A percentile compares a stretch with the other conserved stretches of the same genome.
These are phyloP conservation scores for Sphaerophoria taeniata DNA, from an alignment of 2,888 invertebrate species.

Conservation along the genomic window DNA sequence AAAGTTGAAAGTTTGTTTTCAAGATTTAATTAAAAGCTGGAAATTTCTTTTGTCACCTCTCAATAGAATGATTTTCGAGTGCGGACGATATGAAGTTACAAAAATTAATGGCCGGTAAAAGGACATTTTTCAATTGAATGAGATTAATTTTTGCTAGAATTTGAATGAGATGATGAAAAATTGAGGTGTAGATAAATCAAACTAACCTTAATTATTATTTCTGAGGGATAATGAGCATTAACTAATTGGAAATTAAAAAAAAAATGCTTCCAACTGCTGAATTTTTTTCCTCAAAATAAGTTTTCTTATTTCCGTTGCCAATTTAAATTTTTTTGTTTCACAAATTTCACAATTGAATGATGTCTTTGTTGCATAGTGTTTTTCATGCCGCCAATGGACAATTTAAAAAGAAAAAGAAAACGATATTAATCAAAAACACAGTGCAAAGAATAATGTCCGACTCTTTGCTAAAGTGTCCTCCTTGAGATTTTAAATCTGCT, in stretches of 20 bases:
- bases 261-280: no score
- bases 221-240: background rate
- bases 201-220: slow-evolving; percentile 1
- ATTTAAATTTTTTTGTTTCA: background rate
- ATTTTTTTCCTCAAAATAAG: background rate
- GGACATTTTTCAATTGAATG: slow-evolving; percentile 7
- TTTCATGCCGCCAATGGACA: background rate
- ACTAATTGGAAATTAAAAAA: no score
- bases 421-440: slow-evolving; percentile 10
- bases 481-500: slow-evolving; percentile 19
- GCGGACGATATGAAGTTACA: slow-evolving; percentile 25
- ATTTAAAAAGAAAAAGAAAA: background rate
- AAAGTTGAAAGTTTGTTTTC: slow-evolving; percentile 13
- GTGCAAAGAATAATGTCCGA: background rate
- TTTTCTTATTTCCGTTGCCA: background rate
- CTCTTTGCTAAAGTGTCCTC: slow-evolving; percentile 37
- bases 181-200: background rate
- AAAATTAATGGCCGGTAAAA: slow-evolving; percentile 34
- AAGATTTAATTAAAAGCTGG: slow-evolving; percentile 51
- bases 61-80: slow-evolving; percentile 1
- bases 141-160: slow-evolving; percentile 4
- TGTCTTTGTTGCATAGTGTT: no score
- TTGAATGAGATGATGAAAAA: background rate
- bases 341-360: no score
- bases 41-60: slow-evolving; percentile 42